These are phyloP conservation scores for Chionoecetes opilio DNA, from an alignment of 1,140 invertebrate genomes.

Conservation along the genomic window DNA sequence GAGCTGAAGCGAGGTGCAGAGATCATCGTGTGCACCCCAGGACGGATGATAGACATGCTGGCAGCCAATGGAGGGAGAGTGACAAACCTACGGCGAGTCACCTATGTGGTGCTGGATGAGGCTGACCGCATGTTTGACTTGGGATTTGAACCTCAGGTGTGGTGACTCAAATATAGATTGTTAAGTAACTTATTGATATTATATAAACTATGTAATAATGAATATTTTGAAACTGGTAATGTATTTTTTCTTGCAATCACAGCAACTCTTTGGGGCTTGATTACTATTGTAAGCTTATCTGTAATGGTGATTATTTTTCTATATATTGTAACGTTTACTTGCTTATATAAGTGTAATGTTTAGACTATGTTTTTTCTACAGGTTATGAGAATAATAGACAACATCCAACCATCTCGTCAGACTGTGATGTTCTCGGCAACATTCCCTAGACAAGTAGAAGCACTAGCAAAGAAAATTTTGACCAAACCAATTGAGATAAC, in stretches of 20 bases:
- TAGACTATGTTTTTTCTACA: conserved; percentile 82
- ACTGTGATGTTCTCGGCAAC: conserved; percentile 99
- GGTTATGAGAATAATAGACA: conserved; percentile 99
- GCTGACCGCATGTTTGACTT: conserved; percentile 99
- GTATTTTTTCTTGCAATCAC: no score
- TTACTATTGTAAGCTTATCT: no score
- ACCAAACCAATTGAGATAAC: conserved; percentile 97
- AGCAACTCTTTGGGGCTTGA: no score
- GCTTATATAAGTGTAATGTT: conserved; percentile 14
- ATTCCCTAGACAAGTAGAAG: conserved; percentile 99
- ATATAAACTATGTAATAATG: no score
- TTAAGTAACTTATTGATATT: no score
- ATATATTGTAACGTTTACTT: no score
- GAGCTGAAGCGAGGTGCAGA: conserved; percentile 98
- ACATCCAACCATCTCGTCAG: conserved; percentile 97
- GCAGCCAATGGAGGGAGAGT: conserved; percentile 98
- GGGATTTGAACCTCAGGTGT: conserved; percentile 99
- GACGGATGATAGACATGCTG: conserved; percentile 99
- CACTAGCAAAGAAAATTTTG: conserved; percentile 95
- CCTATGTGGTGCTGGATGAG: conserved; percentile 99
- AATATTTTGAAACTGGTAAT: no score
- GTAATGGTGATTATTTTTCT: no score
- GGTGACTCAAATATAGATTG: neutral
- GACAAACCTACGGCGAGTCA: conserved; percentile 97
- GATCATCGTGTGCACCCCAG: conserved; percentile 99